These are phyloP conservation scores for Neomicropteryx cornuta DNA, from an alignment of 1,140 invertebrate genomes.

Conservation along the genomic window DNA sequence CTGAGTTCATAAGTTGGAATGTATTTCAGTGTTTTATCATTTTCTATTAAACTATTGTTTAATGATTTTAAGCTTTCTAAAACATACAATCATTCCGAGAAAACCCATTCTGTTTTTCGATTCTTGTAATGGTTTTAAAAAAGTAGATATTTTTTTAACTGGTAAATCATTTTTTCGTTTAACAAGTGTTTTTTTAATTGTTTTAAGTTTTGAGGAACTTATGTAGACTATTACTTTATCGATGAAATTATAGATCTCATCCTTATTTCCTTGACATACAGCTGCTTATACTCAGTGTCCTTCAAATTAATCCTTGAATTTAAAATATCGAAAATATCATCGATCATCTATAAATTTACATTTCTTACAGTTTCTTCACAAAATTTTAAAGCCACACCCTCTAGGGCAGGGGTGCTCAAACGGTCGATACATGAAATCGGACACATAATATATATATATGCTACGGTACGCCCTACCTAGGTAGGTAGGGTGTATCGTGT, in stretches of 20 bases:
- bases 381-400: slow-evolving; percentile 10
- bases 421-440: too few relatives aligned
- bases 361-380: slow-evolving; percentile 8
- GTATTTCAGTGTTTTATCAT: not conserved
- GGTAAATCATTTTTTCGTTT: not conserved
- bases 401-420: too few relatives aligned
- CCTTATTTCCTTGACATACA: not conserved
- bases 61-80: not conserved
- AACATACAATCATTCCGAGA: not conserved
- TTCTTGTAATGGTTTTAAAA: not conserved
- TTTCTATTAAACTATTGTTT: not conserved
- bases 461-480: too few relatives aligned
- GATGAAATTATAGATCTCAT: not conserved
- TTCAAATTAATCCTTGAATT: slow-evolving; percentile 4
- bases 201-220: not conserved
- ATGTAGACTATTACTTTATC: not conserved
- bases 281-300: not conserved
- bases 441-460: too few relatives aligned
- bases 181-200: not conserved
- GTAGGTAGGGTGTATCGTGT: too few relatives aligned
- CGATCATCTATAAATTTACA: slow-evolving; percentile 13
- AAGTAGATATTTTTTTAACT: not conserved
- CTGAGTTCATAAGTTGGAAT: not conserved
- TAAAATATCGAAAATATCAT: slow-evolving; percentile 15
- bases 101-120: not conserved